A percentile compares a stretch with the other conserved stretches of the same genome.
Evolutionary conservation across 2,113 vertebrate species (phyloP).

Genomic region (Percopsis transmontana): DNA sequence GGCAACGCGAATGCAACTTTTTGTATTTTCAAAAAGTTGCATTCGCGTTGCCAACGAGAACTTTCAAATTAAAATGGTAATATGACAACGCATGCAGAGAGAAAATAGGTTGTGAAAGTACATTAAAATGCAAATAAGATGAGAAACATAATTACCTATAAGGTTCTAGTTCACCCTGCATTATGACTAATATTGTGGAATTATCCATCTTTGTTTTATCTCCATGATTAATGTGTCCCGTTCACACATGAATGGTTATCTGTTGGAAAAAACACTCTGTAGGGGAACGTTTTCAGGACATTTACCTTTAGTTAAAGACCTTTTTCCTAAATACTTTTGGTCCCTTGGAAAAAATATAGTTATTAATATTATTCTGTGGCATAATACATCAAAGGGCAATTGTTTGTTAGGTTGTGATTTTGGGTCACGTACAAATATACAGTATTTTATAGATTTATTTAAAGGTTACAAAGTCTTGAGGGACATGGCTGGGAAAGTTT

Average conservation of each 20-base stretch:
- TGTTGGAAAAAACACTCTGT: too few species aligned
- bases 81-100: not conserved
- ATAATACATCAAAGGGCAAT: not conserved
- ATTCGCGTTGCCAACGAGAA: slow-evolving; percentile 5
- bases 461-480: too few species aligned
- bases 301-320: not conserved
- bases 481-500: too few species aligned
- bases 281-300: not conserved
- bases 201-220: slow-evolving; percentile 22
- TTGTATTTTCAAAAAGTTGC: not conserved
- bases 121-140: slow-evolving; percentile 41
- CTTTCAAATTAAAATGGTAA: slow-evolving; percentile 38
- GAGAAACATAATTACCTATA: slow-evolving; percentile 27
- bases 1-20: too few species aligned
- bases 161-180: slow-evolving; percentile 14
- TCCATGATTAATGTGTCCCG: slow-evolving; percentile 13
- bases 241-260: not conserved
- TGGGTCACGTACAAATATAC: not conserved
- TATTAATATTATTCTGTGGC: not conserved
- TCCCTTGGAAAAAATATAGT: too few species aligned
- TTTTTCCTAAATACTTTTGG: not conserved
- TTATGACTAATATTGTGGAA: not conserved
- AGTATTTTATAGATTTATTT: not conserved
- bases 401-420: not conserved
- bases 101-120: slow-evolving; percentile 3